Evolutionary conservation across 2,888 invertebrate species (phyloP).

Genomic region (Monopis laevigella): DNA sequence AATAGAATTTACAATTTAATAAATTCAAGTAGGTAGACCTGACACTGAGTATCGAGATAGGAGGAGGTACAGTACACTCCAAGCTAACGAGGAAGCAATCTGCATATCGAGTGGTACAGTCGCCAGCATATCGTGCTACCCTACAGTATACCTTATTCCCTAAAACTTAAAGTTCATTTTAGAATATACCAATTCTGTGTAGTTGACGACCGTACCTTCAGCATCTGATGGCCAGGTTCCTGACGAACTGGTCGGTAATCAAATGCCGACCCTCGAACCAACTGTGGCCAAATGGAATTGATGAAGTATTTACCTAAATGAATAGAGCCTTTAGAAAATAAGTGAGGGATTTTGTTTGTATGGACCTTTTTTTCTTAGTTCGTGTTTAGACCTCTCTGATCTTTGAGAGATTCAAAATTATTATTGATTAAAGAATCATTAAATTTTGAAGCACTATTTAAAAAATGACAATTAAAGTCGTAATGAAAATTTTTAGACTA

Average conservation of each 20-base stretch:
- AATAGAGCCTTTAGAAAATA: neutral
- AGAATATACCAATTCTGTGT: neutral
- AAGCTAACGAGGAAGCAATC: constrained; percentile 12
- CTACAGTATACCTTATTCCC: neutral
- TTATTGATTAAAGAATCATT: too few relatives aligned
- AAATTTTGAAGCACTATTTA: too few relatives aligned
- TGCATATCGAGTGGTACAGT: constrained; percentile 8
- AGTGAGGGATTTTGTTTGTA: too few relatives aligned
- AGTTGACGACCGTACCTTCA: neutral
- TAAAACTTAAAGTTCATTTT: neutral
- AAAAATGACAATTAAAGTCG: too few relatives aligned
- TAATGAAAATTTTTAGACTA: too few relatives aligned
- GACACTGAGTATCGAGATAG: constrained; percentile 4
- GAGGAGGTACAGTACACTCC: constrained; percentile 9
- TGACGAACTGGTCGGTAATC: constrained; percentile 9
- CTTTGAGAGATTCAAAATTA: too few relatives aligned
- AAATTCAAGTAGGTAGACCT: constrained; percentile 3
- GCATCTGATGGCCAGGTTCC: neutral
- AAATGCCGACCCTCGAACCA: neutral
- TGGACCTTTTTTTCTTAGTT: too few relatives aligned
- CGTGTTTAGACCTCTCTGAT: too few relatives aligned
- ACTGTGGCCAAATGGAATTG: constrained; percentile 6
- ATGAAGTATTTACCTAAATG: constrained; percentile 5
- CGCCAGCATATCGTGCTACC: too few relatives aligned
- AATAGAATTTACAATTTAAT: constrained; percentile 3